These are phyloP conservation scores for Potamilus streckersoni DNA, from an alignment of 1,140 invertebrate genomes.

Conservation along the genomic window DNA sequence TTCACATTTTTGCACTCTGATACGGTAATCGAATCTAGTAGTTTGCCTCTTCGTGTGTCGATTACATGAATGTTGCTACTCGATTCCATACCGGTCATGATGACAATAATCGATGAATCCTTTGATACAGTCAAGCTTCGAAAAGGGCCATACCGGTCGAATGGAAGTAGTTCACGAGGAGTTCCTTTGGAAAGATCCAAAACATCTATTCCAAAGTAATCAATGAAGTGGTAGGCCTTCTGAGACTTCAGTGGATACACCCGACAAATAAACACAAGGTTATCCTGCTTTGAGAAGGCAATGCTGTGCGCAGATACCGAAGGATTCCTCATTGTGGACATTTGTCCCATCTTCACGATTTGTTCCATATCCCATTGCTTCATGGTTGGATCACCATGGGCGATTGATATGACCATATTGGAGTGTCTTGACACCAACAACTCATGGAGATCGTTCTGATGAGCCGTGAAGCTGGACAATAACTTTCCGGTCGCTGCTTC, in stretches of 20 bases:
- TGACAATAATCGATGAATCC: conserved; percentile 12
- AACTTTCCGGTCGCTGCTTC: conserved; percentile 16
- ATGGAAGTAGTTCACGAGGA: conserved; percentile 16
- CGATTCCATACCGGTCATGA: conserved; percentile 1
- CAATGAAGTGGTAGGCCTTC: conserved; percentile 30
- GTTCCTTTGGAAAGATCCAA: conserved; percentile 22
- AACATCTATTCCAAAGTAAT: conserved; percentile 24
- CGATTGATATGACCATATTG: conserved; percentile 8
- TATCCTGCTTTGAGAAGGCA: conserved; percentile 22
- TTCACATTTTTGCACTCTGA: conserved; percentile 12
- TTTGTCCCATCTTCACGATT: conserved; percentile 26
- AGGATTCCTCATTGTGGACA: conserved; percentile 5
- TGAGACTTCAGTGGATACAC: conserved; percentile 26
- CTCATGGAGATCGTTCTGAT: conserved; percentile 24
- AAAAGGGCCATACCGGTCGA: conserved; percentile 24
- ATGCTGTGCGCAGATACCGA: conserved; percentile 24
- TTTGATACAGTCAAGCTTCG: conserved; percentile 19
- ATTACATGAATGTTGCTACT: conserved; percentile 16
- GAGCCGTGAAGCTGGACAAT: conserved; percentile 17
- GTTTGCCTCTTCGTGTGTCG: conserved; percentile 3
- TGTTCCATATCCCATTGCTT: conserved; percentile 27
- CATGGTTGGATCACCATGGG: conserved; percentile 13
- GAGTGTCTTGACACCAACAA: conserved; percentile 7
- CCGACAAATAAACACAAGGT: conserved; percentile 16
- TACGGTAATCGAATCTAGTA: conserved; percentile 7